Base-by-base conservation (phyloP, 2,797 vertebrate genomes). In the Borostomias antarcticus region DNA sequence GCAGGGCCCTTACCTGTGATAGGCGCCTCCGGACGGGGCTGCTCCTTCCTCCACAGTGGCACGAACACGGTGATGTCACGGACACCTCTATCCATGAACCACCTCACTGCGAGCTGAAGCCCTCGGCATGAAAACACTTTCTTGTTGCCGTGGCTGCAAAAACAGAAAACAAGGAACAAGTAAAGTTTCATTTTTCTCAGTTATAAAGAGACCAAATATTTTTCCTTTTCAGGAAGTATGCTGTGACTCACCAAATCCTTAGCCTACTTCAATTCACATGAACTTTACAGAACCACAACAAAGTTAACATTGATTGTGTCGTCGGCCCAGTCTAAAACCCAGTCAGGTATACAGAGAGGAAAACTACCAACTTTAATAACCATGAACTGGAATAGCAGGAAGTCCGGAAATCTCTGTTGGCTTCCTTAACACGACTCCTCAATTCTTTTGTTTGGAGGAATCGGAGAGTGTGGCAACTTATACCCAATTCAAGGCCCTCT, bases 81-180 rank as follows among this genome's bases (percentile, higher is more conserved):
- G 74, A 97, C 89, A 2, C 96, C 95, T 78, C 92, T 92, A 25
- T 94, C 88, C 85, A 89, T 90, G 87, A 98, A 98, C 96, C 96
- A 98, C 74, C 91, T 92, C 74, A 98, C 95, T 0, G 95, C 96
- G 77, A 98, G 91, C 81, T 94, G 94, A 69, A 97, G 94, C 37
- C 96, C 96, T 67, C 92, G 92, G 83, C 96, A 98, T 1, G 96
- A 98, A 78, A 98, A 98, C 50, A 90, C 90, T 82, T 95, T 94
- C 82, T 96, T 98, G 87, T 96, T 93, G 23, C 96, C 96, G 33
- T 98, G 95, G 79, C 96, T 98, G 29, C 35, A 70, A 81, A 32
- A 26, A 83, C 50, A 88, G 62, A 79, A 71, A 9, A n/a, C 43
- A 11, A 43, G 19, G 11, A 45, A 15, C 35, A 23, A 15, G 59